These are phyloP conservation scores for Microctonus hyperodae DNA, from an alignment of 2,888 invertebrate species.

Conservation along the genomic window DNA sequence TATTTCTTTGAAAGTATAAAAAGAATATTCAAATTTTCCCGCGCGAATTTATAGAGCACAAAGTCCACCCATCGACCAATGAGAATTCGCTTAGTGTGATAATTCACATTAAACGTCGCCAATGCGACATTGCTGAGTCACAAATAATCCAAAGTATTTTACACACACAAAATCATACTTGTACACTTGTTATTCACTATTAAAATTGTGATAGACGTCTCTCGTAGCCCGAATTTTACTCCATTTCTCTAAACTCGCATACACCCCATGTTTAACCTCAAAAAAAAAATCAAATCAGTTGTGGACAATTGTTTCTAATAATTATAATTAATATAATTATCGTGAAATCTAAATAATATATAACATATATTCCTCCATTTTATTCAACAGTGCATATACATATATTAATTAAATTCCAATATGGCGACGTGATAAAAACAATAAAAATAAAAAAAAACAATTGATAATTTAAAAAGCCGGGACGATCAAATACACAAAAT, in stretches of 20 bases:
- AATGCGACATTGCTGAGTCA: conserved; percentile 51
- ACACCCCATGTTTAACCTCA: no score
- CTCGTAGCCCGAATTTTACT: no score
- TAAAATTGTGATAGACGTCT: background rate
- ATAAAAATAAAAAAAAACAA: background rate
- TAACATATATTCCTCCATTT: background rate
- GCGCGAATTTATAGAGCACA: background rate
- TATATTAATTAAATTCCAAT: background rate
- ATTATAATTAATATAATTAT: background rate
- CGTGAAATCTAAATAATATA: no score
- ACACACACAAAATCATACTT: background rate
- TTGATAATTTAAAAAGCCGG: background rate
- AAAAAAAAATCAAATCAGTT: background rate
- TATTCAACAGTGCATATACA: background rate
- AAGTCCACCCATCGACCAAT: background rate
- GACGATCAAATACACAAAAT: background rate
- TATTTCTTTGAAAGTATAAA: no score
- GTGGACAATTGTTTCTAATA: background rate
- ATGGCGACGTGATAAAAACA: background rate
- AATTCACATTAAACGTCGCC: conserved; percentile 39
- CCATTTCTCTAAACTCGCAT: no score
- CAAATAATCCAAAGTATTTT: conserved; percentile 38
- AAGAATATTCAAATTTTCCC: background rate
- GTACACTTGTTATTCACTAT: background rate
- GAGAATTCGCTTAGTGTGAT: background rate